Evolutionary conservation across 2,888 invertebrate genomes (phyloP), one percentile per base, ranked within the genome.

Genomic region (Macrostomum cliftonense): DNA sequence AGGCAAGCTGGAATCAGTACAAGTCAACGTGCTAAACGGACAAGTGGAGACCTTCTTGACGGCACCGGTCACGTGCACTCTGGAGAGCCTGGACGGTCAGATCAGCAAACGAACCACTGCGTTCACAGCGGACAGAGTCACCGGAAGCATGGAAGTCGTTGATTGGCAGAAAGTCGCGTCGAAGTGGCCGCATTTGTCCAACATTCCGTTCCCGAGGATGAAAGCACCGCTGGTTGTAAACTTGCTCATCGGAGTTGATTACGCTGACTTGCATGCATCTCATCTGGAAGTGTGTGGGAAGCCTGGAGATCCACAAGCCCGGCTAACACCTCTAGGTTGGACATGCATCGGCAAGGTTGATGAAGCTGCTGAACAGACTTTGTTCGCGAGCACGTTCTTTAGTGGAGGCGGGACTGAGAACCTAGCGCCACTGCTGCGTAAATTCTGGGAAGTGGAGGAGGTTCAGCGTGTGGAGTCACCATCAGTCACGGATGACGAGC

Each of bases 391-490:
- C 28, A 28, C 28, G 28, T 28, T 28, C 28, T 28, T 28, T 9
- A 28, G 28, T 9, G 28, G 28, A 9, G 28, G 28, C 1, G 37
- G 43, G 2, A 20, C 50, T 2, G 44, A 20, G 28, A 42, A 12
- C 12, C 28, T 28, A 9, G 28, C 28, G 9, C 28, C 28, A 28
- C 37, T 37, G 11, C 16, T 53, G n/a, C 43, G 42, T 17, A 39
- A 46, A 12, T 54, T 54, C 36, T 53, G 53, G 51, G 53, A 51
- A 37, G 39, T 53, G 16, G 53, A 54, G 11, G 28, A 28, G 9
- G 28, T 28, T 28, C 28, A 28, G 28, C 28, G 28, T 7, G 28
- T 28, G 28, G 28, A 28, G 28, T 28, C 28, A 28, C 28, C 28
- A 7, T 28, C 28, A 28, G 28, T 28, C 9, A 28, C 28, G 28